Percentiles rank a stretch among this genome's conserved stretches.
Evolutionary conservation across 2,797 vertebrate genomes (phyloP).

Genomic region (Rhabdophis nuchalis): DNA sequence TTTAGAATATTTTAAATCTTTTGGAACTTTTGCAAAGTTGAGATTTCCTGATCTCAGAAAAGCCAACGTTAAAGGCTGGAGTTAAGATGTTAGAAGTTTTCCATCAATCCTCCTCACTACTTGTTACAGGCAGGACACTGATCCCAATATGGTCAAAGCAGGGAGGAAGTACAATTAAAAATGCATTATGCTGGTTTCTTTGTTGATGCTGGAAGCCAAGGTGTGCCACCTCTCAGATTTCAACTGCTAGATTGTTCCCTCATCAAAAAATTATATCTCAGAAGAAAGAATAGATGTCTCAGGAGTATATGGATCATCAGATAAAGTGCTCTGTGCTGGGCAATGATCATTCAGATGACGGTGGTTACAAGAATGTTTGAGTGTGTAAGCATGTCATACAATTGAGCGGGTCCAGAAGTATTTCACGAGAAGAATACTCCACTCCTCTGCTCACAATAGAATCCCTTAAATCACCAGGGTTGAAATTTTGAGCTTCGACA

Average conservation of each 20-base stretch:
- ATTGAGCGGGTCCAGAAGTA: too few relatives aligned
- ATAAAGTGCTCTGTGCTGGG: not conserved
- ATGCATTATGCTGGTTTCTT: not conserved
- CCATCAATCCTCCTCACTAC: not conserved
- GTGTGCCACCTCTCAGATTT: not conserved
- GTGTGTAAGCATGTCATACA: too few relatives aligned
- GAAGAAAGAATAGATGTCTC: not conserved
- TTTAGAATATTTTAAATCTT: not conserved
- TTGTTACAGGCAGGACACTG: not conserved
- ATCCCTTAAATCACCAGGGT: too few relatives aligned
- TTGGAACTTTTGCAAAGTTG: not conserved
- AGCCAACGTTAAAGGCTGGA: not conserved
- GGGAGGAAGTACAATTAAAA: not conserved
- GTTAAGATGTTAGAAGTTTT: not conserved
- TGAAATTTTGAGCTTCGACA: too few relatives aligned
- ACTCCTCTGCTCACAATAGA: too few relatives aligned
- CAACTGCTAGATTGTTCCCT: not conserved
- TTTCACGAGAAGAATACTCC: too few relatives aligned
- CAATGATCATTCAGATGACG: not conserved
- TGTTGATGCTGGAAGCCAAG: not conserved
- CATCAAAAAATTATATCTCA: not conserved
- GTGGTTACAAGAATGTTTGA: not conserved
- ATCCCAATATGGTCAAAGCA: not conserved
- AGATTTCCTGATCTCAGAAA: not conserved
- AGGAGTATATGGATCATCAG: not conserved